phyloP scores from a whole-genome alignment of 2,797 vertebrate genomes.

The Pagetopsis macropterus region DNA sequence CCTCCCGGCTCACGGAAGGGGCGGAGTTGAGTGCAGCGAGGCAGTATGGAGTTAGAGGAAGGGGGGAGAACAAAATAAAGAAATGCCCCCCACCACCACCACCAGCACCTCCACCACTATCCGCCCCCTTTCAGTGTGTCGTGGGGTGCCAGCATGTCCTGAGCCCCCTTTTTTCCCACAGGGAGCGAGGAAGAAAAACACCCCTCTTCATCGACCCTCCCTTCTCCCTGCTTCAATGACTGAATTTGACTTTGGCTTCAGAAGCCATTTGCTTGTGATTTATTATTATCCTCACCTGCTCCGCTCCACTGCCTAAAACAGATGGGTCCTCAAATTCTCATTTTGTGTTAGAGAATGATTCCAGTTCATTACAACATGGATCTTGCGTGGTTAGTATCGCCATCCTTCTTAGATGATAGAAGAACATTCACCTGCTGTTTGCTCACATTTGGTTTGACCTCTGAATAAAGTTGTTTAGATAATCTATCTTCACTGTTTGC shows the following conservation, averaged over 20 bases:
- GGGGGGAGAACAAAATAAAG: background rate
- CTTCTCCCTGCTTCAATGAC: slow-evolving; percentile 12
- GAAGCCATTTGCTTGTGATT: slow-evolving; percentile 36
- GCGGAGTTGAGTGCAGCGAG: slow-evolving; percentile 59
- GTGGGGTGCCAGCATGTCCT: slow-evolving; percentile 64
- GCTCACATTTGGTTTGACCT: slow-evolving; percentile 9
- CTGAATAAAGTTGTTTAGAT: background rate
- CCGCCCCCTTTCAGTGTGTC: slow-evolving; percentile 47
- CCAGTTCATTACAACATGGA: background rate
- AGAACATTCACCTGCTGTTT: background rate
- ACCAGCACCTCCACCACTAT: slow-evolving; percentile 24
- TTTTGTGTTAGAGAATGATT: slow-evolving; percentile 9
- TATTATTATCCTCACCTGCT: slow-evolving; percentile 46
- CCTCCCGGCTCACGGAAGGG: slow-evolving; percentile 68
- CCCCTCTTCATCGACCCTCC: slow-evolving; percentile 19
- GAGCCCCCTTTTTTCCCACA: slow-evolving; percentile 51
- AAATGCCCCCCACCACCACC: slow-evolving; percentile 32
- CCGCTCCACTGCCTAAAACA: background rate
- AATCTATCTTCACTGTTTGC: background rate
- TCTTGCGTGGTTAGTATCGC: background rate
- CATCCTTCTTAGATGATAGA: background rate
- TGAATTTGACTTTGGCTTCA: slow-evolving; percentile 64
- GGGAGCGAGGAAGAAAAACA: slow-evolving; percentile 37
- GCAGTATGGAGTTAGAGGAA: slow-evolving; percentile 56
- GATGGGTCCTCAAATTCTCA: background rate